Evolutionary conservation across 2,797 vertebrate genomes (phyloP).

Genomic region (Glossophaga mutica): DNA sequence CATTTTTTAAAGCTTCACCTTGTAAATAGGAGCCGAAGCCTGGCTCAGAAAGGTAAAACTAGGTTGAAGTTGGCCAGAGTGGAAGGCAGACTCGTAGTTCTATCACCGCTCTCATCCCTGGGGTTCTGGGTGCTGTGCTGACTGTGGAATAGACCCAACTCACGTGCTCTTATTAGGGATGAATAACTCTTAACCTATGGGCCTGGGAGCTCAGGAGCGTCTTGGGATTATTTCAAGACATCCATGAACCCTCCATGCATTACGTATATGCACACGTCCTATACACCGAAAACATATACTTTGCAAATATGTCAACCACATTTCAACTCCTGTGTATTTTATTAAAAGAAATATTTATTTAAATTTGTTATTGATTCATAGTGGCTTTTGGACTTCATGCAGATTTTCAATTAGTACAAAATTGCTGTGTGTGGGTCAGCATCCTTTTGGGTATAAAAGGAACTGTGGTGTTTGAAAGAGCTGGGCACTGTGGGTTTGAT

Average conservation of each 20-base stretch:
- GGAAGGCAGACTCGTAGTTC: neutral
- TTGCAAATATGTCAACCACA: neutral
- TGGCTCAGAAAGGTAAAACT: conserved; percentile 5
- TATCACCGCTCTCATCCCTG: neutral
- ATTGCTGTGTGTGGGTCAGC: neutral
- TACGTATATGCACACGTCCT: neutral
- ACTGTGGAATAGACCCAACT: neutral
- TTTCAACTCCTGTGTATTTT: neutral
- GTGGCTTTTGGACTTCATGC: neutral
- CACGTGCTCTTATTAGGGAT: neutral
- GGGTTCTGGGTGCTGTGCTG: neutral
- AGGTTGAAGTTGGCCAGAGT: neutral
- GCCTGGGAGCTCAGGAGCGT: neutral
- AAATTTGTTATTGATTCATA: neutral
- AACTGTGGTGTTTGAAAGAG: neutral
- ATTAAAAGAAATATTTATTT: neutral
- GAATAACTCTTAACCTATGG: neutral
- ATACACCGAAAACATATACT: neutral
- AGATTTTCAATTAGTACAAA: neutral
- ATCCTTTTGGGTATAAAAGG: conserved; percentile 3
- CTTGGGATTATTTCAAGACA: neutral
- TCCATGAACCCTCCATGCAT: neutral
- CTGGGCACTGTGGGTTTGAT: neutral
- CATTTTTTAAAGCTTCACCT: neutral
- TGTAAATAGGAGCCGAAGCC: conserved; percentile 20